Base-by-base conservation (phyloP, 2,888 invertebrate genomes). In the Pachydiplax longipennis region DNA sequence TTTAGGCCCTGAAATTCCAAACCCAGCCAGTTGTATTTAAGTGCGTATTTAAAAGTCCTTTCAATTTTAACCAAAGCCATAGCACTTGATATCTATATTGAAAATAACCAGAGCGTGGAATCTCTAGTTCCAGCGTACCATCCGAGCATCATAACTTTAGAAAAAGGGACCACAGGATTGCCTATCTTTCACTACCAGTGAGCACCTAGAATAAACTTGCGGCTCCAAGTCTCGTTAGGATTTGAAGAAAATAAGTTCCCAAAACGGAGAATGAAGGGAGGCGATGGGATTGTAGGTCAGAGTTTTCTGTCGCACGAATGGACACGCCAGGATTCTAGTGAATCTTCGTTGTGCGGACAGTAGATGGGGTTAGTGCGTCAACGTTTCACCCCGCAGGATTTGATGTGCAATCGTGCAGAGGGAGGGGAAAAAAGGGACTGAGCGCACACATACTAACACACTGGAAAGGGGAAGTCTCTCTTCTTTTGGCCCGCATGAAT, bases 351-450 rank as follows among this genome's bases (percentile, higher is more conserved):
- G 40, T n/a, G 48, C 58, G 37, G 37, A 61, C 35, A 22, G 58
- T 58, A 35, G 58, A 40, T 31, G 18, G 35, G 65, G n/a, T 83
- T 53, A 35, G 37, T 58, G 22, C 83, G 53, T 31, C 25, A 58
- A 61, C 87, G 58, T 87, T 87, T 87, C 37, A 65, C 87, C 83
- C 58, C 61, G 87, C 87, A 61, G 87, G 87, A 87, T 87, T 87
- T 87, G 61, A 65, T 61, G 87, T 87, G 61, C 58, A 87, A 61
- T 53, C 87, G 87, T 87, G 87, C 53, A 37, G 37, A 61, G 37
- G 83, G 83, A 83, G 48, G 31, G 58, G 58, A 83, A 83, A 35
- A 35, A 58, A 65, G 65, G 65, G 65, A n/a, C 65, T 37, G 37
- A 37, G 65, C 25, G 3, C 22, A 65, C 65, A 65, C 61, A 61